These are phyloP conservation scores for Teleopsis dalmanni DNA, from an alignment of 1,140 invertebrate genomes.

Conservation along the genomic window DNA sequence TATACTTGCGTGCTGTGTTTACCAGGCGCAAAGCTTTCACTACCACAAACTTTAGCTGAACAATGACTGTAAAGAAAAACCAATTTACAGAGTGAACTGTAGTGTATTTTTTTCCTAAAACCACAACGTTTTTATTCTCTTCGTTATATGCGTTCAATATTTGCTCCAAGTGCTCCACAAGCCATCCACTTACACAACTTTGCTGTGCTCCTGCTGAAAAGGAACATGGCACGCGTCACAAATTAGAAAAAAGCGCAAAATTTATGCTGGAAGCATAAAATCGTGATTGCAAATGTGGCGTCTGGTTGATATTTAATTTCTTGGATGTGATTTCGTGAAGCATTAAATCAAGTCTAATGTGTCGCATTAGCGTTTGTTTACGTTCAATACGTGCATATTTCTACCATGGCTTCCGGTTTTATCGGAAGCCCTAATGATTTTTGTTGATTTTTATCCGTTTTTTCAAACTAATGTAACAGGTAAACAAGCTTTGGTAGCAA, in stretches of 20 bases:
- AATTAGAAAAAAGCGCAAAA: conserved; percentile 10
- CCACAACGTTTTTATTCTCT: too few relatives aligned
- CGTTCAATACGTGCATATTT: not conserved
- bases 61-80: too few relatives aligned
- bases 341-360: not conserved
- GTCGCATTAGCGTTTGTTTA: not conserved
- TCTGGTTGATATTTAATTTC: too few relatives aligned
- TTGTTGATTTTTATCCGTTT: conserved; percentile 12
- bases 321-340: not conserved
- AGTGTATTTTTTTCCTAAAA: too few relatives aligned
- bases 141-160: too few relatives aligned
- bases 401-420: conserved; percentile 4
- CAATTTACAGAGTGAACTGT: too few relatives aligned
- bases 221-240: conserved; percentile 10
- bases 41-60: too few relatives aligned
- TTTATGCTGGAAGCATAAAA: too few relatives aligned
- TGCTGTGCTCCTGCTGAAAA: conserved; percentile 6
- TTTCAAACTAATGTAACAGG: conserved; percentile 3
- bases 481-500: not conserved
- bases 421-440: conserved; percentile 8
- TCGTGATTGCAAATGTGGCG: too few relatives aligned
- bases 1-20: conserved; percentile 4
- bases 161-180: too few relatives aligned
- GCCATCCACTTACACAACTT: too few relatives aligned
- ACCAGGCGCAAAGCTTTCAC: conserved; percentile 9